Evolutionary conservation across 2,888 invertebrate genomes (phyloP), one percentile per base, ranked within the genome.

Genomic region (Lordiphosa andalusiaca): DNA sequence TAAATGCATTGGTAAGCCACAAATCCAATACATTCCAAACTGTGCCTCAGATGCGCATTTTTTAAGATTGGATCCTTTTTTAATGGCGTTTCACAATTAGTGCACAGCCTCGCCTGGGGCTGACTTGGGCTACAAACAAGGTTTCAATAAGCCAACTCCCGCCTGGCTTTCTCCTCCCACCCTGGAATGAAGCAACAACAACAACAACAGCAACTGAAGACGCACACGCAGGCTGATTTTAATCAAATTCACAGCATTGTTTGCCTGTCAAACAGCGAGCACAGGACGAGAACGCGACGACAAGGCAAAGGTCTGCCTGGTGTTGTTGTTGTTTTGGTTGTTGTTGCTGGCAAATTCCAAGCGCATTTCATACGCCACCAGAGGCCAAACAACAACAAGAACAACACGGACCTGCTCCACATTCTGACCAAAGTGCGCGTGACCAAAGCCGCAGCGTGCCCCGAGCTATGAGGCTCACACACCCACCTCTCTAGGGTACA

Each of bases 191-290:
- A 19, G 19, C 19, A 19, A 19, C 4, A 19, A 19, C 19, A 55
- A 51, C 51, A 68, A 46, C 54, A 67, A 46, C 47, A 60, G 40
- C 51, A 60, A 67, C 67, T 63, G 53, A 56, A 65, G 69, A 72
- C 68, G 67, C 69, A 71, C 82, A 81, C 78, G 72, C 74, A 73
- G 72, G 53, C 77, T 74, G 85, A 85, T 85, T 86, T 77, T 86
- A 85, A 85, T 85, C 85, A 84, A 85, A 86, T 86, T 85, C 86
- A 85, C 86, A 85, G 85, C 85, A 85, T 85, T 85, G 85, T 85
- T 85, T 86, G 83, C 73, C 85, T 84, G 86, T 86, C 84, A 86
- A 84, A 77, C 73, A 71, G 60, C 62, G 58, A 57, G 73, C 66
- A 66, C 70, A 81, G 77, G 78, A 71, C 73, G 57, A 59, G 35